These are phyloP conservation scores for Antidorcas marsupialis DNA, from an alignment of 2,113 vertebrate genomes.

Conservation along the genomic window DNA sequence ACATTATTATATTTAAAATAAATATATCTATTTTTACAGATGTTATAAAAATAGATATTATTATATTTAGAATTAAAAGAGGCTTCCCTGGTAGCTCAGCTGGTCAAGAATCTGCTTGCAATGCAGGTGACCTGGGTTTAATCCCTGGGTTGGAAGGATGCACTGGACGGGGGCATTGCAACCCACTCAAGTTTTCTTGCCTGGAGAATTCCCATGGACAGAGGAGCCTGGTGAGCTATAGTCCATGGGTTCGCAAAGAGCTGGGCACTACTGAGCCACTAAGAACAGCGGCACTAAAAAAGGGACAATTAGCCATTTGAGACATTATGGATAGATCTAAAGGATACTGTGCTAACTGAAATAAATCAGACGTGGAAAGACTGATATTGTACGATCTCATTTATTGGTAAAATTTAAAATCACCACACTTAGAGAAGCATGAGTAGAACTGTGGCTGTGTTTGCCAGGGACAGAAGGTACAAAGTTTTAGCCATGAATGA, in stretches of 20 bases:
- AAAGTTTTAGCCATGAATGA: neutral
- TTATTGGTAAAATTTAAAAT: neutral
- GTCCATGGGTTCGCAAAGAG: neutral
- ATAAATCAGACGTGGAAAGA: neutral
- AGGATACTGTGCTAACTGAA: neutral
- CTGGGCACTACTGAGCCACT: neutral
- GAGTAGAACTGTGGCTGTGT: neutral
- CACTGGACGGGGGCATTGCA: rapidly evolving
- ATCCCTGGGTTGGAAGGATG: neutral
- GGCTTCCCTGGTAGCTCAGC: neutral
- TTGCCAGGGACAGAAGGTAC: neutral
- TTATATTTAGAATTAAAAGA: neutral
- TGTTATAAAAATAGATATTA: neutral
- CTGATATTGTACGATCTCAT: neutral
- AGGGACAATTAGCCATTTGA: neutral
- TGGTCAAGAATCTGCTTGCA: neutral
- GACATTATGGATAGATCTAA: neutral
- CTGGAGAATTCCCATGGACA: neutral
- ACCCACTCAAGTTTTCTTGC: neutral
- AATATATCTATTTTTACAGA: neutral
- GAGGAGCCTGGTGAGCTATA: neutral
- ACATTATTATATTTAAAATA: neutral
- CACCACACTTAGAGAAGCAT: neutral
- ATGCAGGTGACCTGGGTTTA: neutral
- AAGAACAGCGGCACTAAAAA: neutral